Conservation (phyloP, 2,888 invertebrate species). For the Melanargia galathea region DNA sequence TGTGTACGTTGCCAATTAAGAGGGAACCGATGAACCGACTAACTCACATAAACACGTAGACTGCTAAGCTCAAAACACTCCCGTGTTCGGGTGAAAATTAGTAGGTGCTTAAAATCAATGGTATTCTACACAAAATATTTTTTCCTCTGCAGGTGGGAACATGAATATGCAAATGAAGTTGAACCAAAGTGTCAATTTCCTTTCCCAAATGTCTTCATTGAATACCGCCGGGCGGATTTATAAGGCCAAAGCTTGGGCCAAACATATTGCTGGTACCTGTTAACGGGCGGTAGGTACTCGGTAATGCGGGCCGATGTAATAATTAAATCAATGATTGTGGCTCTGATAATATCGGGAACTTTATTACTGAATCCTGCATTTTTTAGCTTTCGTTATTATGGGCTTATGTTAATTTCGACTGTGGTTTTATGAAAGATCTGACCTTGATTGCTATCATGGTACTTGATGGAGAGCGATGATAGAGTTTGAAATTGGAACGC, state of each 20-base stretch:
- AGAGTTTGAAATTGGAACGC: background rate
- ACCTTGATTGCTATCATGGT: background rate
- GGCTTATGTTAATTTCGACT: slow-evolving; percentile 2
- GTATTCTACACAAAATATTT: background rate
- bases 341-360: slow-evolving; percentile 45
- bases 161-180: slow-evolving; percentile 31
- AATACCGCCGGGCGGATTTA: slow-evolving; percentile 29
- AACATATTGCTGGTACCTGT: slow-evolving; percentile 18
- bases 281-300: slow-evolving; percentile 21
- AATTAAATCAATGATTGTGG: slow-evolving; percentile 60
- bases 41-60: background rate
- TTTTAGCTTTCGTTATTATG: slow-evolving; percentile 11
- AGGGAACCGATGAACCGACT: background rate
- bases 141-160: background rate
- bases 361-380: slow-evolving; percentile 20
- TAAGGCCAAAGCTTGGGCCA: slow-evolving; percentile 26
- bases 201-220: slow-evolving; percentile 30
- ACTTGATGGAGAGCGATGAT: background rate
- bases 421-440: slow-evolving; percentile 1
- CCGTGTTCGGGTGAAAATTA: background rate
- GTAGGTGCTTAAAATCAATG: background rate
- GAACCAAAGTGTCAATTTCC: slow-evolving; percentile 29
- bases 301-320: slow-evolving; percentile 53
- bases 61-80: background rate
- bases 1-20: background rate